Percentiles rank a stretch among this genome's conserved stretches.
Evolutionary conservation across 2,113 vertebrate genomes (phyloP).

Genomic region (Bujurquina vittata): DNA sequence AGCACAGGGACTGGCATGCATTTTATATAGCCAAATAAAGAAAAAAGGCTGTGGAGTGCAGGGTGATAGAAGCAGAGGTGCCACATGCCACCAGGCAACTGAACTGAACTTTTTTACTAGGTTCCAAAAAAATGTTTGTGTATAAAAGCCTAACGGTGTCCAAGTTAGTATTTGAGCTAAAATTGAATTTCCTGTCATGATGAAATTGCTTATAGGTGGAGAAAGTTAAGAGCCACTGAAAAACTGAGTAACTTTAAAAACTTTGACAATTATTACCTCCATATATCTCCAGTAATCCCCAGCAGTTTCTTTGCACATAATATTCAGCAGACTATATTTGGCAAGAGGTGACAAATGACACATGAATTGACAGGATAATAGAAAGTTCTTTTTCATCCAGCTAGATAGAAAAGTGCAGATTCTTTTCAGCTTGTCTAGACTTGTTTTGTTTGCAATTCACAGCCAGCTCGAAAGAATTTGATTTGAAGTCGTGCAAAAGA

Average conservation of each 20-base stretch:
- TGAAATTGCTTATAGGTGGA: no score
- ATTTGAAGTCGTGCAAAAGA: conserved; percentile 9
- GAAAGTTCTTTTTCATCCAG: not conserved
- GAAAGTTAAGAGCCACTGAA: not conserved
- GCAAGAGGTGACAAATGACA: not conserved
- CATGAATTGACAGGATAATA: not conserved
- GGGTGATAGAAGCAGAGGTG: no score
- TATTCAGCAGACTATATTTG: not conserved
- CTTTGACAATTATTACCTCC: not conserved
- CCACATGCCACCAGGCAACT: not conserved
- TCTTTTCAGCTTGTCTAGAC: not conserved
- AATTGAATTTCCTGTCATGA: no score
- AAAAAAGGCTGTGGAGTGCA: no score
- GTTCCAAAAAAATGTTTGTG: not conserved
- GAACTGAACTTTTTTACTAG: not conserved
- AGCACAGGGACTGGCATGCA: no score
- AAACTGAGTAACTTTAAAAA: not conserved
- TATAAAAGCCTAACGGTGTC: not conserved
- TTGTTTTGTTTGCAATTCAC: not conserved
- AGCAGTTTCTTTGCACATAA: not conserved
- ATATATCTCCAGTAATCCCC: not conserved
- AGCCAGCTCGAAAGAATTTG: not conserved
- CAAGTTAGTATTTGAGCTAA: not conserved
- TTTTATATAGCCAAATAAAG: no score
- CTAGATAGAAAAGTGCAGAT: not conserved